Evolutionary conservation across 2,888 invertebrate genomes (phyloP), one percentile per base, ranked within the genome.

Genomic region (Aromia moschata): DNA sequence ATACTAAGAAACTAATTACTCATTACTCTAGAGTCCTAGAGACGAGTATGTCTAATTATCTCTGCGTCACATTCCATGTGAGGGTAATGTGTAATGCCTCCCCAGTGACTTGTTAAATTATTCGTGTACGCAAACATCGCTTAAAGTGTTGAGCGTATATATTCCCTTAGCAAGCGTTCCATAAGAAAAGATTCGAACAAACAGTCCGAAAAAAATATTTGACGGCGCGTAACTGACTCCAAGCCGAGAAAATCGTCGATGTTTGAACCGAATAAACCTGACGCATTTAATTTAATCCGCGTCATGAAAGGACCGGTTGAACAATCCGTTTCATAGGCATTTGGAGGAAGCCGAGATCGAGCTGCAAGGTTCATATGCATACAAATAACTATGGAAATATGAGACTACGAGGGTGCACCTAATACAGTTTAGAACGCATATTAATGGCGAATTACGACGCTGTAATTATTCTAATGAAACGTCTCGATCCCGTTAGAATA

Each of bases 401-500:
- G 33, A 11, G n/a, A 5, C n/a, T 7, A 33, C 2, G 25, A 5
- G 2, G 33, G n/a, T 10, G 33, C 33, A 33, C n/a, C 3, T 2
- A 11, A 7, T 11, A 33, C 7, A 10, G 10, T 33, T 25, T 7
- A 25, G n/a, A 33, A 33, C n/a, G 33, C 33, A 33, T 10, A 10
- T 33, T 33, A 33, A 33, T 2, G 33, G n/a, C 33, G 33, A 33
- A 33, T 33, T 33, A 33, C n/a, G n/a, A 11, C 33, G 33, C 2
- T 11, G n/a, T 10, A 33, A 11, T 7, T 33, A 33, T 33, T n/a
- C 33, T 11, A 33, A 33, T 33, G 10, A 43, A 43, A 40, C 3
- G 18, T 45, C 15, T 36, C 45, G 17, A 36, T 45, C 15, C 45
- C 45, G 17, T 45, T 45, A 38, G 45, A 41, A 36, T n/a, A n/a